Evolutionary conservation across 2,888 invertebrate genomes (phyloP), one percentile per base, ranked within the genome.

Genomic region (Metacarcinus magister): DNA sequence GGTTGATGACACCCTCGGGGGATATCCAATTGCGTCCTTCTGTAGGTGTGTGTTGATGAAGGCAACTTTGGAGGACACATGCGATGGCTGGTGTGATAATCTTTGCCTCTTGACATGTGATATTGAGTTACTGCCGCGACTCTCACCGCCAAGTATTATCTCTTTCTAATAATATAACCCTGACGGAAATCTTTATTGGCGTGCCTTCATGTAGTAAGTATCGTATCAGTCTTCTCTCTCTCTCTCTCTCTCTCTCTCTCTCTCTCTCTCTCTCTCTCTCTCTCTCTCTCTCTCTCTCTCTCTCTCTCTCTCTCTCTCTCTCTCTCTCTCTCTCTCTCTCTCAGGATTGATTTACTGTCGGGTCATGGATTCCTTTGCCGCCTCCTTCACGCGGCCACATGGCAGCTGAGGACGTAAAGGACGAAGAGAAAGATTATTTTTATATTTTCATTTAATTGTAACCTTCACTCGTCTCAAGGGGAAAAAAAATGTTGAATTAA

Each of bases 271-370:
- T 75, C 28, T 75, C 32, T 82, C 32, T 82, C 32, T 87, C 87
- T 39, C 32, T 39, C 87, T 39, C 32, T 39, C 32, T 87, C 32
- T 39, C 39, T 16, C 82, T 39, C 87, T 39, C 87, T 87, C 87
- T 87, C 32, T 87, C 87, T 87, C 87, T 87, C 87, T 87, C 87
- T 87, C 87, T 39, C 87, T 87, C 87, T 87, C 87, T 87, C 87
- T 87, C 87, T 87, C 87, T 87, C 87, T 87, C 87, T 87, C 87
- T 87, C 87, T 87, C 87, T 87, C 87, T 87, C 87, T 87, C 87
- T 87, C 39, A 60, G 60, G 8, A 60, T 16, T 60, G 60, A 60
- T 60, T 60, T 60, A 60, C 60, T 60, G 60, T 23, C 60, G 60
- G 60, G 60, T 60, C 60, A 60, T 60, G 60, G 60, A 60, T 60